Percentiles rank a stretch among this genome's conserved stretches.
phyloP scores from a whole-genome alignment of 2,113 vertebrate genomes.

The Galbula dea region DNA sequence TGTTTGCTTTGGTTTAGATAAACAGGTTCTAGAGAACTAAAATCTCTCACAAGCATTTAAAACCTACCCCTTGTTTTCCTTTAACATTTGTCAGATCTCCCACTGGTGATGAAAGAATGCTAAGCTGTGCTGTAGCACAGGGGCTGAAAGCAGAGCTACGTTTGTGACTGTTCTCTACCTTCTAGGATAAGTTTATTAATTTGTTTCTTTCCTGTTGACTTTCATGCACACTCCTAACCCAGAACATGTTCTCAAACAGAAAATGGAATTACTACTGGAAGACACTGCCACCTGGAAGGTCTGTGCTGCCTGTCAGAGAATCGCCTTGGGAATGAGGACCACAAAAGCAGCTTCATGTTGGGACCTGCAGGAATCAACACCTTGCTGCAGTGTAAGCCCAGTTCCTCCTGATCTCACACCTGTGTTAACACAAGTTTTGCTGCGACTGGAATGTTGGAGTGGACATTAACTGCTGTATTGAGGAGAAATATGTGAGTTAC shows the following conservation, averaged over 20 bases:
- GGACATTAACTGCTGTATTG: accelerated
- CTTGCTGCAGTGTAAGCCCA: not conserved
- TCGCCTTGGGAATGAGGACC: not conserved
- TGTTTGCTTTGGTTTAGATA: conserved; percentile 62
- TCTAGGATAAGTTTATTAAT: conserved; percentile 55
- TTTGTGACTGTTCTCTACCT: conserved; percentile 41
- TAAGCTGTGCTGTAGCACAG: not conserved
- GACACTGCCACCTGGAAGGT: not conserved
- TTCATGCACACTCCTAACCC: not conserved
- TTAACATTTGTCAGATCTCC: conserved; percentile 64
- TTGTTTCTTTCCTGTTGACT: conserved; percentile 59
- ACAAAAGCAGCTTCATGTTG: not conserved
- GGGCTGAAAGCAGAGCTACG: conserved; percentile 32
- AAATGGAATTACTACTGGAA: conserved; percentile 3
- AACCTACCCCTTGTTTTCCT: conserved; percentile 42
- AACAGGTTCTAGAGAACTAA: conserved; percentile 47
- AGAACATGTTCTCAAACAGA: conserved; percentile 22
- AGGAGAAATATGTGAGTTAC: not conserved
- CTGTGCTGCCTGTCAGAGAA: not conserved
- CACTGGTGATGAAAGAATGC: conserved; percentile 52
- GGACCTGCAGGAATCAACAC: not conserved
- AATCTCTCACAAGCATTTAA: conserved; percentile 48
- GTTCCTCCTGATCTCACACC: not conserved
- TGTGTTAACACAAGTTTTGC: not conserved
- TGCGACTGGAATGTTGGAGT: accelerated